Conservation (phyloP, 2,113 vertebrate genomes). For the Tiliqua scincoides region DNA sequence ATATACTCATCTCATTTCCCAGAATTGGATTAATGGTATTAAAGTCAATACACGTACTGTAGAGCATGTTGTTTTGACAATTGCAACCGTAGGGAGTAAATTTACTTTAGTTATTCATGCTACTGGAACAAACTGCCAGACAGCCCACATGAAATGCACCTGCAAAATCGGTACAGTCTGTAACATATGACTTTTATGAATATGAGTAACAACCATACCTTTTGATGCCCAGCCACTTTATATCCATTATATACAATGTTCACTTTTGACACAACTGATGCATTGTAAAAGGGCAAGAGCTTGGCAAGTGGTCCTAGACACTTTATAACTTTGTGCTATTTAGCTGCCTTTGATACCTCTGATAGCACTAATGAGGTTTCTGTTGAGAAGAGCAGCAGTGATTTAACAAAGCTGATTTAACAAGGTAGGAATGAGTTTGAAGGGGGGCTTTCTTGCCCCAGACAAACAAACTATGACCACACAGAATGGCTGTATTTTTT, state of each 20-base stretch:
- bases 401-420: not conserved
- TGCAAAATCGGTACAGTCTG: not conserved
- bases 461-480: constrained; percentile 12
- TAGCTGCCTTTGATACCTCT: not conserved
- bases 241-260: not conserved
- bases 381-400: fast-evolving
- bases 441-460: constrained; percentile 8
- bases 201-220: not conserved
- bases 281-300: not conserved
- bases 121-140: not conserved
- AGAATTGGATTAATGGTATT: not conserved
- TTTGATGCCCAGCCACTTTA: not conserved
- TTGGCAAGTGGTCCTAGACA: not conserved
- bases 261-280: not conserved
- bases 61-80: not conserved
- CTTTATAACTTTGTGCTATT: not conserved
- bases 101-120: not conserved
- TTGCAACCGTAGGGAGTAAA: not conserved
- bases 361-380: not conserved
- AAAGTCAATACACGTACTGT: not conserved
- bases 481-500: constrained; percentile 29
- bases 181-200: not conserved
- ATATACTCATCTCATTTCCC: not conserved
- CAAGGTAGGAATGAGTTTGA: not conserved
- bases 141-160: not conserved